A percentile compares a stretch with the other conserved stretches of the same genome.
phyloP scores from a whole-genome alignment of 2,888 invertebrate genomes.

The Oxyteleia sp. region DNA sequence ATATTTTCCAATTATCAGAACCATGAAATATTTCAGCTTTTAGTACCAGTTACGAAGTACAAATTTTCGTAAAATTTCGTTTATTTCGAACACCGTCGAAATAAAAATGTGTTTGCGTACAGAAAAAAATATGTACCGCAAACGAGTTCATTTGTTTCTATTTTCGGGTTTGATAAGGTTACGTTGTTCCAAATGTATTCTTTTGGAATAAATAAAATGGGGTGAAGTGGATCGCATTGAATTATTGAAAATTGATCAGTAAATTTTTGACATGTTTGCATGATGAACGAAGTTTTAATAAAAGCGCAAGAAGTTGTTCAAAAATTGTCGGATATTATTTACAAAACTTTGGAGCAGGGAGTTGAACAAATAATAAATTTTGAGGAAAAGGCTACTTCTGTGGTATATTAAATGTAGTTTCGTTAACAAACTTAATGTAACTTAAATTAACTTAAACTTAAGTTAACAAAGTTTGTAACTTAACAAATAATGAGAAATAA shows the following conservation, averaged over 20 bases:
- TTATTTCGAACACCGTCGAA: too few species aligned
- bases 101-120: too few species aligned
- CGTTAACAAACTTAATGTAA: too few species aligned
- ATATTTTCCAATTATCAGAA: too few species aligned
- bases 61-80: too few species aligned
- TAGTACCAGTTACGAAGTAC: too few species aligned
- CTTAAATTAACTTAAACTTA: too few species aligned
- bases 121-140: too few species aligned
- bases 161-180: background rate
- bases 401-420: slow-evolving; percentile 63
- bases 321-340: slow-evolving; percentile 71
- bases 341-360: slow-evolving; percentile 70
- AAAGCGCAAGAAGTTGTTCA: slow-evolving; percentile 71
- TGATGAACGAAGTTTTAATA: slow-evolving; percentile 47
- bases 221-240: background rate
- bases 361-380: slow-evolving; percentile 68
- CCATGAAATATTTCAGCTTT: too few species aligned
- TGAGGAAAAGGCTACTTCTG: slow-evolving; percentile 65
- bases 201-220: background rate
- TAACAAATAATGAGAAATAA: too few species aligned
- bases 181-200: background rate
- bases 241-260: background rate
- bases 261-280: background rate
- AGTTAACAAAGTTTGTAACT: too few species aligned
- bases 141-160: slow-evolving; percentile 6